Conservation (phyloP, 2,797 vertebrate genomes). For the Astyanax mexicanus region DNA sequence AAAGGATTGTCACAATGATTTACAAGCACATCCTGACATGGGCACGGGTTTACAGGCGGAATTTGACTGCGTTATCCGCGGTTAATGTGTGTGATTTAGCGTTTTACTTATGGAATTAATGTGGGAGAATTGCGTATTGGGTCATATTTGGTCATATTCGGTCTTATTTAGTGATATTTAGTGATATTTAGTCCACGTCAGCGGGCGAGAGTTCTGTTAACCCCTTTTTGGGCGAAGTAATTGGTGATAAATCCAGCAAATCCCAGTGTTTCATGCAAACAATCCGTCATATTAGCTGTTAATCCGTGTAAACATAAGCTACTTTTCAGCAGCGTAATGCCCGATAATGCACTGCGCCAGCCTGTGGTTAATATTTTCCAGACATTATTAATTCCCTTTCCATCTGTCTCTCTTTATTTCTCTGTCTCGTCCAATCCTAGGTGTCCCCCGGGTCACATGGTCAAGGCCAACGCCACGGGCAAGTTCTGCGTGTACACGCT, state of each 20-base stretch:
- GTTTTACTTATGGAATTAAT: not conserved
- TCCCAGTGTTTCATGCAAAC: constrained; percentile 13
- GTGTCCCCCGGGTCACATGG: constrained; percentile 86
- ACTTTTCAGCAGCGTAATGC: constrained; percentile 19
- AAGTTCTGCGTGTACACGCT: constrained; percentile 84
- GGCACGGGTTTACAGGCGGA: constrained; percentile 15
- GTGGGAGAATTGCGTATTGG: not conserved
- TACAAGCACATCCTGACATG: constrained; percentile 9
- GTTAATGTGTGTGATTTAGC: not conserved
- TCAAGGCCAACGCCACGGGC: constrained; percentile 81
- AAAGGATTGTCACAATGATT: constrained; percentile 36
- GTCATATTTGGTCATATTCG: not conserved
- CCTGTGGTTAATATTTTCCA: not conserved
- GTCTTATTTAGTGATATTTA: not conserved
- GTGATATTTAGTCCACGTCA: not conserved
- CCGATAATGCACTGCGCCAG: constrained; percentile 3
- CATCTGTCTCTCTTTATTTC: constrained; percentile 10
- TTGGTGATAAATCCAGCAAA: constrained; percentile 18
- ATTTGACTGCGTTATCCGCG: not conserved
- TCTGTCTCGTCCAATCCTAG: constrained; percentile 66
- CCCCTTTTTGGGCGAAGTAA: constrained; percentile 2
- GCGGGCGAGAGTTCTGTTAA: not conserved
- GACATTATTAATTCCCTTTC: constrained; percentile 16
- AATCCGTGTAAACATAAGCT: constrained; percentile 18
- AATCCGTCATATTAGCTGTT: constrained; percentile 5